Evolutionary conservation across 2,797 vertebrate genomes (phyloP).

Genomic region (Morelia viridis): DNA sequence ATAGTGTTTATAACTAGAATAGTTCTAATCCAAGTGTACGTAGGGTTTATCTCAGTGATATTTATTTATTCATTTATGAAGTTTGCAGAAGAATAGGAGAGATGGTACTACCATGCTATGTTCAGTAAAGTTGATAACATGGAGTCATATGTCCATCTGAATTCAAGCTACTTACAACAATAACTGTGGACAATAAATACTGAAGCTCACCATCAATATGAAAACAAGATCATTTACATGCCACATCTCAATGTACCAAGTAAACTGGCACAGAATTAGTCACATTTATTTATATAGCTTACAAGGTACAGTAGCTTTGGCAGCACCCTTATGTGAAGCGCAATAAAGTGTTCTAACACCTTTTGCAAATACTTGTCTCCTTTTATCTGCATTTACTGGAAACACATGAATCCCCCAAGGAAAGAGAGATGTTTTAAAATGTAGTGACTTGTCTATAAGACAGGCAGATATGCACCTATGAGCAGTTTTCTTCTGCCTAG

Average conservation of each 20-base stretch:
- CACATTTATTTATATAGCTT: not conserved
- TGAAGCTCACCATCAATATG: not conserved
- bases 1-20: not conserved
- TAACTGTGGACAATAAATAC: conserved; percentile 22
- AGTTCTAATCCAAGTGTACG: conserved; percentile 4
- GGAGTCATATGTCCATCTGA: not conserved
- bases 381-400: not conserved
- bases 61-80: not conserved
- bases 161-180: conserved; percentile 13
- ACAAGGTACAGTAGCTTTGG: not conserved
- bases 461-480: not conserved
- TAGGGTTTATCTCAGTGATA: not conserved
- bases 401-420: not conserved
- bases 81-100: not conserved
- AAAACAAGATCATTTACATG: not conserved
- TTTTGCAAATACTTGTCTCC: not conserved
- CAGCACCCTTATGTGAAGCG: not conserved
- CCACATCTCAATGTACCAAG: not conserved
- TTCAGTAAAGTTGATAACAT: not conserved
- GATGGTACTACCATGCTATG: not conserved
- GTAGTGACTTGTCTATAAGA: not conserved
- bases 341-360: not conserved
- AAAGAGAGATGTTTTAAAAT: not conserved
- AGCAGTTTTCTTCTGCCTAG: not conserved
- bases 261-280: not conserved